Percentiles rank a stretch among this genome's conserved stretches.
Conservation (phyloP, 2,888 invertebrate genomes). For the Crioceris asparagi region DNA sequence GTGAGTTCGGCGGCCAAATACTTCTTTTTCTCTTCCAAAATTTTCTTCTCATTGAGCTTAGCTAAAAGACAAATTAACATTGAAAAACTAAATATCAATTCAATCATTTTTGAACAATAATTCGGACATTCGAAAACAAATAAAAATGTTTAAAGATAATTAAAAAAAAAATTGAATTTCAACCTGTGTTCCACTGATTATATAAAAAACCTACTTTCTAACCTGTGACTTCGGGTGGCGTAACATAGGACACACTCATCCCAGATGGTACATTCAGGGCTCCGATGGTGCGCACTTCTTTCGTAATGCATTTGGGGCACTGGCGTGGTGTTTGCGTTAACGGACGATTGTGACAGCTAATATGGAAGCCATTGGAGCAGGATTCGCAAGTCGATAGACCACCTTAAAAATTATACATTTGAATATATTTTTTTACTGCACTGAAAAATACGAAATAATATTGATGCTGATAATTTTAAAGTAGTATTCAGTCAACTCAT, state of each 20-base stretch:
- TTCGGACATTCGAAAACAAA: too few relatives aligned
- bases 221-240: conserved; percentile 32
- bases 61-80: conserved; percentile 28
- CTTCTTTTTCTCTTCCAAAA: conserved; percentile 34
- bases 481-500: too few relatives aligned
- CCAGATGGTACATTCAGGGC: conserved; percentile 31
- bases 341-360: conserved; percentile 42
- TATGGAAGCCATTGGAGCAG: conserved; percentile 42
- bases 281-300: conserved; percentile 30
- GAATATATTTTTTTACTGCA: too few relatives aligned
- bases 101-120: too few relatives aligned
- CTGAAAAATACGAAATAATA: too few relatives aligned
- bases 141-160: too few relatives aligned
- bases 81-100: too few relatives aligned
- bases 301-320: conserved; percentile 41
- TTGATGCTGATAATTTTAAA: too few relatives aligned
- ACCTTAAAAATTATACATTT: conserved; percentile 36
- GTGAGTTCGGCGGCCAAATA: conserved; percentile 34
- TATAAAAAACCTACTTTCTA: too few relatives aligned
- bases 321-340: conserved; percentile 37
- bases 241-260: conserved; percentile 32
- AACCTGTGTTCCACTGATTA: too few relatives aligned
- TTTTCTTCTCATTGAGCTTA: conserved; percentile 34
- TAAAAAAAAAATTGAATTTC: too few relatives aligned
- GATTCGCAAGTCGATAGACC: conserved; percentile 40